phyloP scores from a whole-genome alignment of 2,113 vertebrate genomes.

The Azemiops feae region DNA sequence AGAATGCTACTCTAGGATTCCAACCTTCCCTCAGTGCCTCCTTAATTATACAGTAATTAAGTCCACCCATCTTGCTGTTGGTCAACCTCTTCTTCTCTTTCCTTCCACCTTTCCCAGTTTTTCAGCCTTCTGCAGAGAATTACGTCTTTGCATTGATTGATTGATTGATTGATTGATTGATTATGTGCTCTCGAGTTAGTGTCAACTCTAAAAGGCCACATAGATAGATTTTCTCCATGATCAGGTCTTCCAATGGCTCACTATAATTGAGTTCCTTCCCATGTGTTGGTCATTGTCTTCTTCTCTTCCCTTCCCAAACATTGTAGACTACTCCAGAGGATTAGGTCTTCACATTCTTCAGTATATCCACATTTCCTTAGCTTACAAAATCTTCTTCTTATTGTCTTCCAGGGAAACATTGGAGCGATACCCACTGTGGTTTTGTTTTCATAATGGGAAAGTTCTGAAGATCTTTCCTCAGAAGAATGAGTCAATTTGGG shows the following conservation, averaged over 20 bases:
- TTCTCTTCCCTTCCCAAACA: background rate
- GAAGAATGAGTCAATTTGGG: conserved; percentile 78
- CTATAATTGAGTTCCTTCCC: background rate
- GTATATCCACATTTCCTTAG: background rate
- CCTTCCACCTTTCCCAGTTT: background rate
- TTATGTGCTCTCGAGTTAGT: background rate
- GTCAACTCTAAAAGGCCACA: background rate
- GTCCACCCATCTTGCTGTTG: background rate
- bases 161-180: background rate
- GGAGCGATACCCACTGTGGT: conserved; percentile 76
- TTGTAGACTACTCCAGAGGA: background rate
- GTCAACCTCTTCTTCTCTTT: background rate
- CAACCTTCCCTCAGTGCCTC: background rate
- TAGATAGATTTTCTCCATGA: background rate
- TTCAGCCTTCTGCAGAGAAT: background rate
- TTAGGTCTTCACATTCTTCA: background rate
- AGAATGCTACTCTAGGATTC: background rate
- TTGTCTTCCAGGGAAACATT: conserved; percentile 70
- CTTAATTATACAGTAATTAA: background rate
- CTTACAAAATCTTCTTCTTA: conserved; percentile 65
- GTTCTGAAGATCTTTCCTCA: conserved; percentile 79
- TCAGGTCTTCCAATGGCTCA: background rate
- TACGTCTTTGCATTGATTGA: background rate
- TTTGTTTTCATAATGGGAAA: conserved; percentile 77
- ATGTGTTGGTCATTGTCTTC: background rate